Conservation (phyloP, 1,140 invertebrate species). For the Drosophila kurseongensis region DNA sequence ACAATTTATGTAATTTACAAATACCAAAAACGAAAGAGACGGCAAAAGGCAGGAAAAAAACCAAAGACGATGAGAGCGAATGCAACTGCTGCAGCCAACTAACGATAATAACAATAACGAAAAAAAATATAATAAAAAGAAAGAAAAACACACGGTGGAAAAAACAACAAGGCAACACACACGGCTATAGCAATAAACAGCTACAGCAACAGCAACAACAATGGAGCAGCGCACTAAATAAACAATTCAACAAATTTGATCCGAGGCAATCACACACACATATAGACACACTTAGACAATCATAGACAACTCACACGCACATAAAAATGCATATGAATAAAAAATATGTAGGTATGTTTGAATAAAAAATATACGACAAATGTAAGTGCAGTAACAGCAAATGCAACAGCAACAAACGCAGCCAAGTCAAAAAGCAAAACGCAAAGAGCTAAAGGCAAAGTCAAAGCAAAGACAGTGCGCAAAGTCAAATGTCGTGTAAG, state of each 20-base stretch:
- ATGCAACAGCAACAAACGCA: constrained; percentile 12
- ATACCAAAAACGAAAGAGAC: constrained; percentile 78
- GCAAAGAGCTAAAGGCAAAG: constrained; percentile 14
- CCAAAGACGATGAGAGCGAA: constrained; percentile 55
- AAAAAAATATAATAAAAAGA: constrained; percentile 43
- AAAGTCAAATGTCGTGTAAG: constrained; percentile 62
- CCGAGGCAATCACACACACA: constrained; percentile 68
- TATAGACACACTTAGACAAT: constrained; percentile 38
- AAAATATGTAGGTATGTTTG: constrained; percentile 54
- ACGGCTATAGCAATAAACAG: constrained; percentile 49
- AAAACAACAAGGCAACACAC: constrained; percentile 35
- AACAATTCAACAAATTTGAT: constrained; percentile 84
- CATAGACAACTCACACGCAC: constrained; percentile 69
- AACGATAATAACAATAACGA: constrained; percentile 82
- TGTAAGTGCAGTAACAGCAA: constrained; percentile 64
- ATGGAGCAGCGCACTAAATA: constrained; percentile 73
- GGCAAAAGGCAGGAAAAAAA: constrained; percentile 41
- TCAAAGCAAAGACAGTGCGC: constrained; percentile 26
- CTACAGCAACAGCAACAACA: constrained; percentile 60
- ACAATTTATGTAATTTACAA: constrained; percentile 83
- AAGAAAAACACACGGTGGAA: constrained; percentile 22
- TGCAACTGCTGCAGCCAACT: constrained; percentile 58
- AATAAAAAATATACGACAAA: constrained; percentile 57
- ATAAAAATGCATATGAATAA: constrained; percentile 76
- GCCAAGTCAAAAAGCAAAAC: constrained; percentile 31